phyloP scores from a whole-genome alignment of 2,113 vertebrate genomes.

The Sturnus vulgaris region DNA sequence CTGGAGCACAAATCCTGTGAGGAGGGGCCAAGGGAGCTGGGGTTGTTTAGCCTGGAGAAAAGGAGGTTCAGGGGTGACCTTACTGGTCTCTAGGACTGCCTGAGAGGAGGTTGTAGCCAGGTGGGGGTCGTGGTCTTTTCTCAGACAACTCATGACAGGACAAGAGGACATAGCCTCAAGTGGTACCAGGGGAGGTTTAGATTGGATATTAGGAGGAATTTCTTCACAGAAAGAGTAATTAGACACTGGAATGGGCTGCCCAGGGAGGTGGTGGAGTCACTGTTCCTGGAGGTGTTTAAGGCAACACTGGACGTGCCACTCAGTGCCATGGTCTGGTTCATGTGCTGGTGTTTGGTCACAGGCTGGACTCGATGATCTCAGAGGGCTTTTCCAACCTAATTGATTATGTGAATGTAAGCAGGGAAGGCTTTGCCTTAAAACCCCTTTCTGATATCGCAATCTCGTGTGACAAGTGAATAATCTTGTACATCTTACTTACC shows the following conservation, averaged over 20 bases:
- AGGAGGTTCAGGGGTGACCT: neutral
- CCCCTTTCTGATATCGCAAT: rapidly evolving
- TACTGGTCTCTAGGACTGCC: neutral
- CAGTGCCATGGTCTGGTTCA: no score
- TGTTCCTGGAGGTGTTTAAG: rapidly evolving
- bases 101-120: neutral
- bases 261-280: neutral
- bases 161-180: neutral
- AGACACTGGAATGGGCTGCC: neutral
- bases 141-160: neutral
- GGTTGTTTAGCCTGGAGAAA: neutral
- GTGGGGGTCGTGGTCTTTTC: rapidly evolving
- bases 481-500: rapidly evolving
- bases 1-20: rapidly evolving
- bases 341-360: rapidly evolving
- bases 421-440: neutral
- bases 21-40: neutral
- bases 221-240: neutral
- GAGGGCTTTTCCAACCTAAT: neutral
- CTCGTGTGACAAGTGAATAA: neutral
- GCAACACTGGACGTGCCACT: neutral
- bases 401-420: neutral
- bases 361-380: neutral
- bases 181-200: rapidly evolving
- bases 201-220: neutral